Base-by-base conservation (phyloP, 2,888 invertebrate genomes). In the Onchidella celtica region DNA sequence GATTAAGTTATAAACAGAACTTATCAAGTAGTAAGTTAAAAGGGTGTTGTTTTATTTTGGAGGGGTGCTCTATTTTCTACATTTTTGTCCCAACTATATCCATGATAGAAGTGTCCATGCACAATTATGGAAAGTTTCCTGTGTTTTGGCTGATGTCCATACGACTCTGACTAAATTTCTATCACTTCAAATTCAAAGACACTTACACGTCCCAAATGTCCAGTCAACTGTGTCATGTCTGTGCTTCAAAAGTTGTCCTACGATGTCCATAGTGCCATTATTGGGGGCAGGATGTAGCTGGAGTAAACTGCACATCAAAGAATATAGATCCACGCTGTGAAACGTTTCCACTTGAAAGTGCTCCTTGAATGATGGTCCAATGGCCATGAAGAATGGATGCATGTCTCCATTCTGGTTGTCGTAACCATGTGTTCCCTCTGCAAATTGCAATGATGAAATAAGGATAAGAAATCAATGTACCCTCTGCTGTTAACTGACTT, bases 321-420 rank as follows among this genome's bases (percentile, higher is more conserved):
- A 89, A 84, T 92, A 93, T 6, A 93, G 83, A 81, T 93, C 92
- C 1, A 92, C 90, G 84, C 85, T 92, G 70, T 91, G 81, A 72
- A 93, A 91, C 3, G 85, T 86, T 2, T 89, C 84, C 2, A 88
- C 85, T 2, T 70, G 84, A 40, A 81, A 85, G 21, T 87, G 87
- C 38, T 83, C 70, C 84, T 90, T 91, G 85, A 93, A 92, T 3
- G 89, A 88, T 61, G 93, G 92, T 4, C 96, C 96, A 84, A 94
- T 93, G 3, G 96, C 96, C 89, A 96, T 95, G 90, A 96, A 96
- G 87, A 95, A 95, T 6, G 96, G 95, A 87, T 95, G 95, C 96
- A 96, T 96, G 72, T 93, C 93, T 65, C 89, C 83, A 2, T 94
- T 91, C 68, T 91, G 92, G 88, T 95, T 92, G 87, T 92, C 89